phyloP scores from a whole-genome alignment of 2,113 vertebrate genomes.

The Gadus macrocephalus region DNA sequence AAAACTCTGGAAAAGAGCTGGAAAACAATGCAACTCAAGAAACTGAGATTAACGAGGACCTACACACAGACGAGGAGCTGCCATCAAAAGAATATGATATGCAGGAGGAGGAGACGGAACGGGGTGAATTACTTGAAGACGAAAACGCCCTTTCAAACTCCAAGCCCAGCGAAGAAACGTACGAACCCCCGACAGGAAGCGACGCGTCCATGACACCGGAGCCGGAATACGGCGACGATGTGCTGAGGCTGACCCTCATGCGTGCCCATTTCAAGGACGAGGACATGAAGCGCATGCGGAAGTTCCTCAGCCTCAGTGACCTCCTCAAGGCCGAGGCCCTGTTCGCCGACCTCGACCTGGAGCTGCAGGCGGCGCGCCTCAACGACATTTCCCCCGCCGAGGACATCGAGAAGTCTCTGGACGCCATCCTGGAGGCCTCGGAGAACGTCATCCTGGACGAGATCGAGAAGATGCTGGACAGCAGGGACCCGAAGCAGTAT shows the following conservation, averaged over 20 bases:
- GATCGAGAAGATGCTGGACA: constrained; percentile 81
- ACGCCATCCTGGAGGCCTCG: constrained; percentile 80
- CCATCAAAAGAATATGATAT: constrained; percentile 7
- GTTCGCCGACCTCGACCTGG: constrained; percentile 79
- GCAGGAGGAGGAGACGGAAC: constrained; percentile 23
- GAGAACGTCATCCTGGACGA: constrained; percentile 79
- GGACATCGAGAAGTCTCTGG: constrained; percentile 75
- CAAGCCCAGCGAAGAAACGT: constrained; percentile 13
- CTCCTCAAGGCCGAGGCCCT: constrained; percentile 78
- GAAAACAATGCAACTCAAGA: constrained; percentile 25
- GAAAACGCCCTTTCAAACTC: constrained; percentile 78
- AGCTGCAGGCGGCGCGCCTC: constrained; percentile 69
- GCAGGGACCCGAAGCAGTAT: constrained; percentile 47
- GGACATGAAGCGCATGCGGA: constrained; percentile 68
- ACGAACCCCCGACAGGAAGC: constrained; percentile 6
- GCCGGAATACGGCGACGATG: constrained; percentile 62
- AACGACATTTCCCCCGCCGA: constrained; percentile 51
- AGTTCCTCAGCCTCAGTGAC: constrained; percentile 75
- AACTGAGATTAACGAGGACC: constrained; percentile 16
- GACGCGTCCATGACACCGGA: constrained; percentile 13
- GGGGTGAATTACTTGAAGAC: constrained; percentile 82
- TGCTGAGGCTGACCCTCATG: constrained; percentile 70
- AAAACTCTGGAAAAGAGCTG: constrained; percentile 1
- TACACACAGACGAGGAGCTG: neutral
- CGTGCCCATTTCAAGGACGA: constrained; percentile 77